phyloP scores from a whole-genome alignment of 2,888 invertebrate species.

The Schizotus pectinicornis region DNA sequence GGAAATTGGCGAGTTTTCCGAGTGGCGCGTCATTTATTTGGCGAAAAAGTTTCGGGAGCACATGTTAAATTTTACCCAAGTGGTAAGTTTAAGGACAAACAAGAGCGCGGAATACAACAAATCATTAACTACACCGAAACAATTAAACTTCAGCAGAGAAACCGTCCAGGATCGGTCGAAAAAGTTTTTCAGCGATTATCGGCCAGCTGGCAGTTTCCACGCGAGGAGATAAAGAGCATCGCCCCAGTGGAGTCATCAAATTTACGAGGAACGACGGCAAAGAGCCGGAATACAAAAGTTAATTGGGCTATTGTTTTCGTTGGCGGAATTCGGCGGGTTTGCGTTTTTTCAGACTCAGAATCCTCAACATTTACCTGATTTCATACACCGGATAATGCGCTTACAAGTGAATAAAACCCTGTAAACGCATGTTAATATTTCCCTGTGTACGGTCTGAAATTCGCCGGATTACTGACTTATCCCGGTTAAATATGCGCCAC shows the following conservation, averaged over 20 bases:
- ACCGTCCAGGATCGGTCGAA: conserved; percentile 33
- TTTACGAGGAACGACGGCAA: conserved; percentile 31
- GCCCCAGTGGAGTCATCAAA: conserved; percentile 40
- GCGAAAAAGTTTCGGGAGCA: conserved; percentile 25
- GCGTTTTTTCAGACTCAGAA: conserved; percentile 27
- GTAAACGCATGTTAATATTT: conserved; percentile 16
- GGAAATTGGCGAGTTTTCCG: conserved; percentile 6
- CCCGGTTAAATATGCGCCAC: conserved; percentile 15
- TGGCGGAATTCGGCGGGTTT: conserved; percentile 27
- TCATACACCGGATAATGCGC: conserved; percentile 19
- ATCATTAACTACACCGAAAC: conserved; percentile 47
- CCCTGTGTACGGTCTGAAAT: conserved; percentile 16
- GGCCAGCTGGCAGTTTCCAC: conserved; percentile 46
- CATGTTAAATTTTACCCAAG: conserved; percentile 25
- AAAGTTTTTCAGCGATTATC: conserved; percentile 44
- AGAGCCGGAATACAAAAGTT: conserved; percentile 36
- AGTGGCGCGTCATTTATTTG: conserved; percentile 15
- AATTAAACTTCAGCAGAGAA: conserved; percentile 44
- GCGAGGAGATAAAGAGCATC: conserved; percentile 39
- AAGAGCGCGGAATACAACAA: conserved; percentile 38
- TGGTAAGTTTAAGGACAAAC: conserved; percentile 36
- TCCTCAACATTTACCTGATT: conserved; percentile 32
- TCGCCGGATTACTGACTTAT: conserved; percentile 24
- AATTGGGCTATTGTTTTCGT: conserved; percentile 42
- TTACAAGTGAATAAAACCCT: conserved; percentile 24